Percentiles rank a stretch among this genome's conserved stretches.
Evolutionary conservation across 2,888 invertebrate species (phyloP).

Genomic region (Drosophila testacea): DNA sequence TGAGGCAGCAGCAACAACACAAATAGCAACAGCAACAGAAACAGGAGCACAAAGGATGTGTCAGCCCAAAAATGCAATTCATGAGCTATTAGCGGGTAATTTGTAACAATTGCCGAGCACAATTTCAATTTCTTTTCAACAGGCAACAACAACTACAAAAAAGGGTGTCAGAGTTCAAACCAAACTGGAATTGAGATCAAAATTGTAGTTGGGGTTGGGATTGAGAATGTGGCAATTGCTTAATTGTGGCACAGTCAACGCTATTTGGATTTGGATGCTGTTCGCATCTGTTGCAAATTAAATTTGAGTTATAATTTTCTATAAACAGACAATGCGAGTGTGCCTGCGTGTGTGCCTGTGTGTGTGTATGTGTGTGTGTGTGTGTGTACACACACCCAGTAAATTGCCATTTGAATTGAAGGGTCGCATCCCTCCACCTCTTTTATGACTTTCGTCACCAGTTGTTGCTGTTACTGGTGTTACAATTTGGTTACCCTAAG

Average conservation of each 20-base stretch:
- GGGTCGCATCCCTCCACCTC: slow-evolving; percentile 48
- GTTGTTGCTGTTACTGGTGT: slow-evolving; percentile 62
- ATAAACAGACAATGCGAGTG: slow-evolving; percentile 59
- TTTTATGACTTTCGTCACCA: slow-evolving; percentile 51
- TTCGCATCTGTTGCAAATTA: slow-evolving; percentile 84
- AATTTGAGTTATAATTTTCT: slow-evolving; percentile 82
- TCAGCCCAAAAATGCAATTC: slow-evolving; percentile 67
- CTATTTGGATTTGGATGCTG: slow-evolving; percentile 62
- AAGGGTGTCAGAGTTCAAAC: slow-evolving; percentile 79
- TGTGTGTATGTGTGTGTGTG: slow-evolving; percentile 39
- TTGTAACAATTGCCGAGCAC: slow-evolving; percentile 73
- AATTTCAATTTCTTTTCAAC: slow-evolving; percentile 28
- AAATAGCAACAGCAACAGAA: neutral
- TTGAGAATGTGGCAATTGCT: slow-evolving; percentile 29
- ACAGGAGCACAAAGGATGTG: slow-evolving; percentile 39
- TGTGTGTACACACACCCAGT: slow-evolving; percentile 72
- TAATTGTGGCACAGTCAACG: slow-evolving; percentile 54
- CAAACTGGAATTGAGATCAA: slow-evolving; percentile 30
- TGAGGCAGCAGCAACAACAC: slow-evolving; percentile 40
- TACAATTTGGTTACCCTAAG: slow-evolving; percentile 75
- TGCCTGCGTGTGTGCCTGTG: slow-evolving; percentile 26
- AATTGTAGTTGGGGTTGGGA: neutral
- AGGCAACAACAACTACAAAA: slow-evolving; percentile 23
- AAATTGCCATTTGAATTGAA: slow-evolving; percentile 80
- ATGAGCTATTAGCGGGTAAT: slow-evolving; percentile 81